Conservation (phyloP, 2,888 invertebrate species). For the Neria commutata region DNA sequence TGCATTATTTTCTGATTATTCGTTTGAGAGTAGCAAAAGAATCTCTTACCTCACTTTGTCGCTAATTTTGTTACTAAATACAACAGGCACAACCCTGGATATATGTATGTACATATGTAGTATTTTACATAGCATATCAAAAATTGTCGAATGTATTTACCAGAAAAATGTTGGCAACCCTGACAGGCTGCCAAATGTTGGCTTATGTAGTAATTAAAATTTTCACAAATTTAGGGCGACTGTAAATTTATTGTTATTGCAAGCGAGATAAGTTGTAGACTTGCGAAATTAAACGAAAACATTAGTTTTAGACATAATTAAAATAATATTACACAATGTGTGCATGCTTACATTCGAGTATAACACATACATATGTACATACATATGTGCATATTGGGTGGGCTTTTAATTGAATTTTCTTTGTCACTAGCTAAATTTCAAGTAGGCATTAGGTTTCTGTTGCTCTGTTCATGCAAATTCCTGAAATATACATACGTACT, state of each 20-base stretch:
- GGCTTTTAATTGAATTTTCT: background rate
- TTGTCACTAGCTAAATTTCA: no score
- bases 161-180: background rate
- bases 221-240: background rate
- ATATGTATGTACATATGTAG: no score
- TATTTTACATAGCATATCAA: no score
- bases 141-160: no score
- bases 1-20: no score
- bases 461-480: no score
- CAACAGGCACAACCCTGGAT: no score
- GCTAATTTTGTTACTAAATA: no score
- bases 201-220: background rate
- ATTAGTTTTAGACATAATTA: constrained; percentile 38
- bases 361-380: background rate
- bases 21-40: no score
- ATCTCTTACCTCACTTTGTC: no score
- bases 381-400: background rate
- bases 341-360: background rate
- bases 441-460: no score
- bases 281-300: constrained; percentile 41
- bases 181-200: background rate
- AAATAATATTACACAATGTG: constrained; percentile 16
- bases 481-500: no score
- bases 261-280: constrained; percentile 6
- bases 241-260: constrained; percentile 15